Evolutionary conservation across 2,113 vertebrate species (phyloP).

Genomic region (Alouatta palliata): DNA sequence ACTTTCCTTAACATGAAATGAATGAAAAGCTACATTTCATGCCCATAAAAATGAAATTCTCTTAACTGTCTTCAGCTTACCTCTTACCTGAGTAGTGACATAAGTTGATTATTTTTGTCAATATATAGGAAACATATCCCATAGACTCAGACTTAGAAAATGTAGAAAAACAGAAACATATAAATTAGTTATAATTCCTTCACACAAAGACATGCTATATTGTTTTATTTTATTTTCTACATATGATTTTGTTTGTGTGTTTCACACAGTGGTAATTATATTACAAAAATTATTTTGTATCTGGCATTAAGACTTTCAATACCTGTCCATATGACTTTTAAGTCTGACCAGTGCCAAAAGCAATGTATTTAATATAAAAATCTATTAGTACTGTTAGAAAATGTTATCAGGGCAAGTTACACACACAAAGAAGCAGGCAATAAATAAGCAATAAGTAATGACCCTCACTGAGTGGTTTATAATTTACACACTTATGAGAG

Average conservation of each 20-base stretch:
- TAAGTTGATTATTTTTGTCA: constrained; percentile 18
- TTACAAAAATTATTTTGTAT: not conserved
- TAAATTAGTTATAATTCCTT: not conserved
- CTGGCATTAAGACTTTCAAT: not conserved
- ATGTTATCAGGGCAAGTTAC: not conserved
- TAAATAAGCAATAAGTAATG: not conserved
- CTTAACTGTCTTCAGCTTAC: not conserved
- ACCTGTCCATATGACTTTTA: not conserved
- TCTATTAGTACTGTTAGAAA: not conserved
- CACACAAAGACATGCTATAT: not conserved
- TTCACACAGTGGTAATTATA: not conserved
- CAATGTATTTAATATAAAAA: not conserved
- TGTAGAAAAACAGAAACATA: not conserved
- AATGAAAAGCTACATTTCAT: constrained; percentile 30
- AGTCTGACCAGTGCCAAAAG: not conserved
- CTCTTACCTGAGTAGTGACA: constrained; percentile 11
- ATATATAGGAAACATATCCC: not conserved
- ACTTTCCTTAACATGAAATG: constrained; percentile 12
- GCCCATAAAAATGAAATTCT: constrained; percentile 28
- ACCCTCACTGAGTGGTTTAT: not conserved
- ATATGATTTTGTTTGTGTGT: not conserved
- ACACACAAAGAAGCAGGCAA: not conserved
- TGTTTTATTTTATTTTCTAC: not conserved
- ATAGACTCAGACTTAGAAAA: constrained; percentile 19
- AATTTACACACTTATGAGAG: not conserved